Percentiles rank a stretch among this genome's conserved stretches.
These are phyloP conservation scores for Spizella passerina DNA, from an alignment of 2,797 vertebrate species.

Conservation along the genomic window DNA sequence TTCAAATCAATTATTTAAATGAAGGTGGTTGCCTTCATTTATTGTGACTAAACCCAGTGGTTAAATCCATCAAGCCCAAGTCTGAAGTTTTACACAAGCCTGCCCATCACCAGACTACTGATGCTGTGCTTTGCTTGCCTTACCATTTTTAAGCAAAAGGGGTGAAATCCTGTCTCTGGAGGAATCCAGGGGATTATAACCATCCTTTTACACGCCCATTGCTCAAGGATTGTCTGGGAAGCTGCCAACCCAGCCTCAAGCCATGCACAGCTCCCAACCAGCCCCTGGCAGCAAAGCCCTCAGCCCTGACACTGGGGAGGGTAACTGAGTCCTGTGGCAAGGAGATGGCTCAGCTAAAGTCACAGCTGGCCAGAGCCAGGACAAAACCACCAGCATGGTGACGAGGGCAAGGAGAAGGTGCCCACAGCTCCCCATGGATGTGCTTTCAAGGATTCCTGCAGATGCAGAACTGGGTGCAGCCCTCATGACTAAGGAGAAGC, in stretches of 20 bases:
- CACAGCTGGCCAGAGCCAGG: neutral
- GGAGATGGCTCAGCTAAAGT: neutral
- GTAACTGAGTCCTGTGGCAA: neutral
- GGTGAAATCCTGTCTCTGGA: neutral
- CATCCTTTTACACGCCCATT: neutral
- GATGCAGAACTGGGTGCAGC: neutral
- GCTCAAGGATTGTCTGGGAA: neutral
- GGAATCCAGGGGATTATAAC: neutral
- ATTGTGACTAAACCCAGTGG: neutral
- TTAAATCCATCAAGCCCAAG: neutral
- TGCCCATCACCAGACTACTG: neutral
- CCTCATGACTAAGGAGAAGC: neutral
- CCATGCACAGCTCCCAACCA: neutral
- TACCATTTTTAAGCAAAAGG: neutral
- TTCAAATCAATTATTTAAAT: conserved; percentile 4
- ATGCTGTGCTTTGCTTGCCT: rapidly evolving
- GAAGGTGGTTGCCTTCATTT: neutral
- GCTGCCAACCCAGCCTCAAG: neutral
- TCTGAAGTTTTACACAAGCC: neutral
- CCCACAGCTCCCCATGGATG: neutral
- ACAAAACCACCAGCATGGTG: rapidly evolving
- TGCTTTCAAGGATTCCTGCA: rapidly evolving
- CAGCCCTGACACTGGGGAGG: neutral
- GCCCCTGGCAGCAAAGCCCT: neutral
- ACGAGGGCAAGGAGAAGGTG: neutral